Evolutionary conservation across 2,797 vertebrate genomes (phyloP).

Genomic region (Manis pentadactyla): DNA sequence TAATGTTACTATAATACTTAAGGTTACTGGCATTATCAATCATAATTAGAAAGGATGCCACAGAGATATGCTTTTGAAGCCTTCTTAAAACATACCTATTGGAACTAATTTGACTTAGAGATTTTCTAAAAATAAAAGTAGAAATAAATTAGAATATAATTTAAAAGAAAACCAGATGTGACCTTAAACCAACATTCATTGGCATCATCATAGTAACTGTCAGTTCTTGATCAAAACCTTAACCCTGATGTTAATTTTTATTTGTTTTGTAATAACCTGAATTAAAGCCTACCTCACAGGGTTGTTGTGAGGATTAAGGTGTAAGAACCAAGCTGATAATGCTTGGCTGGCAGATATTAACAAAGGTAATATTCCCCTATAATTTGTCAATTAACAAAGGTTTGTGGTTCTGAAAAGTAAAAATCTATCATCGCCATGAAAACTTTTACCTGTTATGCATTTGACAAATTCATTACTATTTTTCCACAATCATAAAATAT

Average conservation of each 20-base stretch:
- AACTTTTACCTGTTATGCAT: neutral
- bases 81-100: slow-evolving; percentile 52
- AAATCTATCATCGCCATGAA: neutral
- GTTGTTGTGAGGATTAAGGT: slow-evolving; percentile 25
- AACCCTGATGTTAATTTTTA: neutral
- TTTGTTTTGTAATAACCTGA: neutral
- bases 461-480: slow-evolving; percentile 27
- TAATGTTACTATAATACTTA: slow-evolving; percentile 70
- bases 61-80: slow-evolving; percentile 67
- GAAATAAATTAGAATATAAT: slow-evolving; percentile 57
- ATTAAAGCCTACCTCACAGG: slow-evolving; percentile 61
- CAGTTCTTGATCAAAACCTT: neutral
- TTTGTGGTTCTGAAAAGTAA: slow-evolving; percentile 38
- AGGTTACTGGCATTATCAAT: slow-evolving; percentile 74
- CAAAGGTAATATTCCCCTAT: neutral
- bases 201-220: neutral
- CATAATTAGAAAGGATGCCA: slow-evolving; percentile 66
- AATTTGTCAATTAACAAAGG: neutral
- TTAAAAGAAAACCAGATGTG: slow-evolving; percentile 59
- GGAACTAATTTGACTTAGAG: slow-evolving; percentile 5
- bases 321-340: neutral
- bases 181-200: neutral
- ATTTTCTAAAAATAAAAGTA: slow-evolving; percentile 59
- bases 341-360: neutral
- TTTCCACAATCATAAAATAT: neutral